Conservation (phyloP, 2,113 vertebrate genomes). For the Pygoscelis adeliae region DNA sequence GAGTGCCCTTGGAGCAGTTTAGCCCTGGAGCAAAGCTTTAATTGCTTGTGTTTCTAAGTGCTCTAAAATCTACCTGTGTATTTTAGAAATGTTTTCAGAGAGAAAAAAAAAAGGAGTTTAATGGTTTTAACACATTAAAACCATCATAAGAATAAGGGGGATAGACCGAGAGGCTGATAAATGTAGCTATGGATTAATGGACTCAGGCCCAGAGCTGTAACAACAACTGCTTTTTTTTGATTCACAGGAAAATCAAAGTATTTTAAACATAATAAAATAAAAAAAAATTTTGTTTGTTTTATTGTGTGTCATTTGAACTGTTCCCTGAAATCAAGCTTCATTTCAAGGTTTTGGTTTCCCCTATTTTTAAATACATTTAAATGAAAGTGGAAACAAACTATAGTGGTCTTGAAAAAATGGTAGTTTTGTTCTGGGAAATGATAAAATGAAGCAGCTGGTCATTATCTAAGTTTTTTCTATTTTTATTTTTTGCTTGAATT, state of each 20-base stretch:
- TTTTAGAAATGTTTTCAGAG: neutral
- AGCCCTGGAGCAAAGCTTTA: slow-evolving; percentile 18
- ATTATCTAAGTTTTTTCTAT: accelerated
- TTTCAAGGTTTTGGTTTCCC: neutral
- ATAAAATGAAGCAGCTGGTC: neutral
- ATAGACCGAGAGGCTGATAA: neutral
- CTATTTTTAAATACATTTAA: neutral
- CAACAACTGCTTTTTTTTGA: neutral
- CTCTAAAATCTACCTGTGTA: slow-evolving; percentile 28
- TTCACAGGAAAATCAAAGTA: neutral
- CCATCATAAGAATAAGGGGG: neutral
- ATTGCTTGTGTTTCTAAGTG: slow-evolving; percentile 27
- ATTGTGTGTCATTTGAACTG: neutral
- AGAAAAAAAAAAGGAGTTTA: neutral
- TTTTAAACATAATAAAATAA: neutral
- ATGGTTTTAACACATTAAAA: slow-evolving; percentile 14
- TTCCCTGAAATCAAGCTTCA: neutral
- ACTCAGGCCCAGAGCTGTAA: neutral
- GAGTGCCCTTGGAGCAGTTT: neutral
- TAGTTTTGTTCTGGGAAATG: neutral
- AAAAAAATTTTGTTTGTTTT: neutral
- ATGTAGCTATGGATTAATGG: neutral
- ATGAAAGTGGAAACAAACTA: neutral
- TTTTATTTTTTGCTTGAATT: neutral
- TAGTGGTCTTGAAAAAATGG: neutral